Conservation (phyloP, 2,113 vertebrate genomes). For the Channa maculata region DNA sequence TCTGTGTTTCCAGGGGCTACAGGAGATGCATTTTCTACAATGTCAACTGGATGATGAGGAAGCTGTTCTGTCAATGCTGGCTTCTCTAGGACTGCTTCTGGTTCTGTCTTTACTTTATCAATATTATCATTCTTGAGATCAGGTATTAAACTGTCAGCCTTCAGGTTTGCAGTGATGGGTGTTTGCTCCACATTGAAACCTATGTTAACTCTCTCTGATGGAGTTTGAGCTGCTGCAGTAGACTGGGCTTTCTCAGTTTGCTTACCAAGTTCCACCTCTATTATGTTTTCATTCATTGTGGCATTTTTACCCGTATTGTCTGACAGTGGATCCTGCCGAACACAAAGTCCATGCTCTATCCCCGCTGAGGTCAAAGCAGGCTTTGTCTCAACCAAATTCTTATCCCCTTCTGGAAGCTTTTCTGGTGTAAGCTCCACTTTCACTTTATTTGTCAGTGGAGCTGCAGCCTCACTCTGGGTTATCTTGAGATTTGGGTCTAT, state of each 20-base stretch:
- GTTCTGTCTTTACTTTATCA: constrained; percentile 17
- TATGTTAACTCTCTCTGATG: not conserved
- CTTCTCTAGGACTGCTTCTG: constrained; percentile 27
- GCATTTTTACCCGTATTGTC: constrained; percentile 32
- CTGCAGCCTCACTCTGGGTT: constrained; percentile 35
- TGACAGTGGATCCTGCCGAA: constrained; percentile 12
- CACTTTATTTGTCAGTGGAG: constrained; percentile 34
- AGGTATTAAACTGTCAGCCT: constrained; percentile 2
- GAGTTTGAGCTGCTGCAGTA: constrained; percentile 5
- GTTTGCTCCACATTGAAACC: constrained; percentile 5
- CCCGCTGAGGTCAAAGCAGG: constrained; percentile 7
- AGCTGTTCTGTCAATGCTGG: not conserved
- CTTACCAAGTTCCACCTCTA: not conserved
- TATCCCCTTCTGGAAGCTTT: constrained; percentile 47
- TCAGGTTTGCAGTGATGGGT: not conserved
- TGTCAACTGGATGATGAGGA: constrained; percentile 12
- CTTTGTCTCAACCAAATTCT: constrained; percentile 35
- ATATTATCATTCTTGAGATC: constrained; percentile 10
- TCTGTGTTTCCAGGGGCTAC: not conserved
- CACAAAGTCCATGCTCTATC: constrained; percentile 28
- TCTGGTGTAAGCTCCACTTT: constrained; percentile 43
- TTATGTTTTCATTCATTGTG: constrained; percentile 19
- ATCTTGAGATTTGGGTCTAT: constrained; percentile 41
- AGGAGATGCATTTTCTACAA: constrained; percentile 3
- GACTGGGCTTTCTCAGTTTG: constrained; percentile 19